These are phyloP conservation scores for Phymorhynchus buccinoides DNA, from an alignment of 1,140 invertebrate species.

Conservation along the genomic window DNA sequence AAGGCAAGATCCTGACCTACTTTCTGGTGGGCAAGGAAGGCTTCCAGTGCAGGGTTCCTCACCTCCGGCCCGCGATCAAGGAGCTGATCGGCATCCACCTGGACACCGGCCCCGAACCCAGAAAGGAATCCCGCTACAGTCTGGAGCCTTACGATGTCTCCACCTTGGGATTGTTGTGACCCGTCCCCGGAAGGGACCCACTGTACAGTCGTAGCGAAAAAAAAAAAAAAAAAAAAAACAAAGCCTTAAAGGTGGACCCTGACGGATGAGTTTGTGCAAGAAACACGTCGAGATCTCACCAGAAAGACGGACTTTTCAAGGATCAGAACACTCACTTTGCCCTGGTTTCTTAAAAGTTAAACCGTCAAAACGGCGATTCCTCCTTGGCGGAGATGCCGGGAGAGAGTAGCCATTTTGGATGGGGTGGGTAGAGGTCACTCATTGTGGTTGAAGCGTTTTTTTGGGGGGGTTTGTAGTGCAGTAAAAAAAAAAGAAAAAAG, in stretches of 20 bases:
- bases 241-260: neutral
- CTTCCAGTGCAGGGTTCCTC: neutral
- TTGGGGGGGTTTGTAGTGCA: too few species aligned
- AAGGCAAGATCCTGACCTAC: constrained; percentile 25
- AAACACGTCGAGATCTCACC: too few species aligned
- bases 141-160: neutral
- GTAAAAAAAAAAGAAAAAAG: too few species aligned
- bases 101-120: neutral
- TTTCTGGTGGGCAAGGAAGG: constrained; percentile 24
- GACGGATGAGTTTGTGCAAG: neutral
- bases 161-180: neutral
- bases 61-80: neutral
- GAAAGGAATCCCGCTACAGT: neutral
- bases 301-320: too few species aligned
- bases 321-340: too few species aligned
- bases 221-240: neutral
- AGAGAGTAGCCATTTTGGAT: too few species aligned
- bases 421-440: too few species aligned
- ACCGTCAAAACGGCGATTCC: too few species aligned
- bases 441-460: too few species aligned
- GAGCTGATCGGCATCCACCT: neutral
- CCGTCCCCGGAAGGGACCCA: neutral
- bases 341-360: too few species aligned
- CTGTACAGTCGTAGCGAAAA: neutral
- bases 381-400: too few species aligned